Conservation (phyloP, 2,888 invertebrate genomes). For the Ceriagrion tenellum region DNA sequence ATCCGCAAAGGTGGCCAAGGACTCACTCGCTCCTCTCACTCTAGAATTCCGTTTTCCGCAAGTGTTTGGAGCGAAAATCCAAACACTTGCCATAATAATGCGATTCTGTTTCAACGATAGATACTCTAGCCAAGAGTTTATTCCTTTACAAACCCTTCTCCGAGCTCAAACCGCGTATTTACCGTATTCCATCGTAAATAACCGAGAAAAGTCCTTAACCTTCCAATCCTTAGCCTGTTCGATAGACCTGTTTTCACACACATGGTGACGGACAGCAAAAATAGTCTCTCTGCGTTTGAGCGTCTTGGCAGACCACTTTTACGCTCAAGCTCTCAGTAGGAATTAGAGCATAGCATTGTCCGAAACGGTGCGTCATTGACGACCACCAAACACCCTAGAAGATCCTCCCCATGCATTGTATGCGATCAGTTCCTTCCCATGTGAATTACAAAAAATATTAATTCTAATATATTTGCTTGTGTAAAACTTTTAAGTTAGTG, state of each 20-base stretch:
- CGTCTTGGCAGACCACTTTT: background rate
- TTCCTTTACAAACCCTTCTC: background rate
- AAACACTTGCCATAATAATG: background rate
- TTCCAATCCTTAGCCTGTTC: background rate
- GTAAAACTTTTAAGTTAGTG: too few species aligned
- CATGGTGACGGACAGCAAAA: background rate
- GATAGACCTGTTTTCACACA: background rate
- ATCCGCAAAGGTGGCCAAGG: background rate
- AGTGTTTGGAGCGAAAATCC: too few species aligned
- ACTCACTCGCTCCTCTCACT: background rate
- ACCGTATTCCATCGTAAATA: background rate
- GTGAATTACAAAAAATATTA: too few species aligned
- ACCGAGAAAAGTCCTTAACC: too few species aligned
- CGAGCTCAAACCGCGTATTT: background rate
- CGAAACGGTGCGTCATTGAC: too few species aligned
- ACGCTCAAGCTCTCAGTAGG: background rate
- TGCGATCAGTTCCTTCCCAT: too few species aligned
- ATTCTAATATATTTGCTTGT: too few species aligned
- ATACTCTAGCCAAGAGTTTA: background rate
- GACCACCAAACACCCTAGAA: too few species aligned
- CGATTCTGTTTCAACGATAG: background rate
- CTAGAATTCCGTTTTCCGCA: background rate
- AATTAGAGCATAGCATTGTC: too few species aligned
- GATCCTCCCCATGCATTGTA: too few species aligned
- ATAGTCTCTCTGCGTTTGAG: background rate